Percentiles rank a stretch among this genome's conserved stretches.
These are phyloP conservation scores for Microctonus brassicae DNA, from an alignment of 2,888 invertebrate species.

Conservation along the genomic window DNA sequence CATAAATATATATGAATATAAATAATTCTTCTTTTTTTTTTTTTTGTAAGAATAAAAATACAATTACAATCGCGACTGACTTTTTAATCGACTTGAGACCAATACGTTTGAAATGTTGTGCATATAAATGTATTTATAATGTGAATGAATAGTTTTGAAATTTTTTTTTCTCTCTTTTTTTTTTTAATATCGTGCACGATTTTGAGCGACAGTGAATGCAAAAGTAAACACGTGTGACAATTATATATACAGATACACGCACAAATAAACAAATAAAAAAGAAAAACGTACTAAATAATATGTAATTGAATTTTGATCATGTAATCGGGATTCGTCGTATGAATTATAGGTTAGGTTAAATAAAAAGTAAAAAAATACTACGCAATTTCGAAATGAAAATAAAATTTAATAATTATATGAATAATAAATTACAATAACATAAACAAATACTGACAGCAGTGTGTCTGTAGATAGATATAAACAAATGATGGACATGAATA, in stretches of 20 bases:
- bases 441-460: slow-evolving; percentile 34
- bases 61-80: too few species aligned
- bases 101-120: too few species aligned
- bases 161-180: neutral
- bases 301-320: slow-evolving; percentile 38
- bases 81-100: too few species aligned
- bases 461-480: slow-evolving; percentile 45
- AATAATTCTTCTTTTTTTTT: slow-evolving; percentile 10
- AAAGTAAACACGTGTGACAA: slow-evolving; percentile 11
- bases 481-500: slow-evolving; percentile 25
- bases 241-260: slow-evolving; percentile 39
- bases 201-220: neutral
- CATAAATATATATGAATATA: neutral
- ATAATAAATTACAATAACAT: slow-evolving; percentile 11
- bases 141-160: too few species aligned
- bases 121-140: slow-evolving; percentile 16
- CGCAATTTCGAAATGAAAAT: slow-evolving; percentile 11
- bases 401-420: slow-evolving; percentile 11
- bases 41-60: slow-evolving; percentile 35
- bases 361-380: slow-evolving; percentile 17
- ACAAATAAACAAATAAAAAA: slow-evolving; percentile 23
- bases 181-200: neutral
- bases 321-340: slow-evolving; percentile 37
- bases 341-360: neutral
- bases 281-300: slow-evolving; percentile 35